Evolutionary conservation across 2,888 invertebrate species (phyloP).

Genomic region (Cerastis rubricosa): DNA sequence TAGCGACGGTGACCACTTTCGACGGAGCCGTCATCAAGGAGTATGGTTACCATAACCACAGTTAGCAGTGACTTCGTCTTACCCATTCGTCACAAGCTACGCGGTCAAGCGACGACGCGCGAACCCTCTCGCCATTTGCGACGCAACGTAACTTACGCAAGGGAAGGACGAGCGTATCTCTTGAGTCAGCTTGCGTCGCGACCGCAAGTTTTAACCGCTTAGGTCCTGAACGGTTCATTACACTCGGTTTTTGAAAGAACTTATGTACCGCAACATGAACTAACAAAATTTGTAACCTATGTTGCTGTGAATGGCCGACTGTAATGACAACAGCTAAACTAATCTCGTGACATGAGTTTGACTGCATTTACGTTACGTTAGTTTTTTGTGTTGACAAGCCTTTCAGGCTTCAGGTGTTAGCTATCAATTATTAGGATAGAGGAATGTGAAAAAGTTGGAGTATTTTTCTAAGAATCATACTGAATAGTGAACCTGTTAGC

Average conservation of each 20-base stretch:
- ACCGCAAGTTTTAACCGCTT: background rate
- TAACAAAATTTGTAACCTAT: background rate
- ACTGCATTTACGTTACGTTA: background rate
- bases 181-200: background rate
- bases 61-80: constrained; percentile 66
- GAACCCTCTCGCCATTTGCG: background rate
- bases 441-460: background rate
- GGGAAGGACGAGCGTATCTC: background rate
- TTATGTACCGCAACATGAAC: background rate
- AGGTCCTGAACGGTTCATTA: background rate
- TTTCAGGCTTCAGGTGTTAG: background rate
- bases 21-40: constrained; percentile 75
- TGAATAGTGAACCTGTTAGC: constrained; percentile 6
- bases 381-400: background rate
- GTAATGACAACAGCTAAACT: background rate
- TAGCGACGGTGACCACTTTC: constrained; percentile 79
- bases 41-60: constrained; percentile 81
- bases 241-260: background rate
- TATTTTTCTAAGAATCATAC: constrained; percentile 13
- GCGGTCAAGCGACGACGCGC: background rate
- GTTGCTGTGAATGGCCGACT: background rate
- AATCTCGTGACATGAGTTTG: background rate
- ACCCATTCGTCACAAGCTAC: background rate
- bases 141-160: background rate
- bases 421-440: too few relatives aligned